These are phyloP conservation scores for Tamandua tetradactyla DNA, from an alignment of 2,797 vertebrate species.

Conservation along the genomic window DNA sequence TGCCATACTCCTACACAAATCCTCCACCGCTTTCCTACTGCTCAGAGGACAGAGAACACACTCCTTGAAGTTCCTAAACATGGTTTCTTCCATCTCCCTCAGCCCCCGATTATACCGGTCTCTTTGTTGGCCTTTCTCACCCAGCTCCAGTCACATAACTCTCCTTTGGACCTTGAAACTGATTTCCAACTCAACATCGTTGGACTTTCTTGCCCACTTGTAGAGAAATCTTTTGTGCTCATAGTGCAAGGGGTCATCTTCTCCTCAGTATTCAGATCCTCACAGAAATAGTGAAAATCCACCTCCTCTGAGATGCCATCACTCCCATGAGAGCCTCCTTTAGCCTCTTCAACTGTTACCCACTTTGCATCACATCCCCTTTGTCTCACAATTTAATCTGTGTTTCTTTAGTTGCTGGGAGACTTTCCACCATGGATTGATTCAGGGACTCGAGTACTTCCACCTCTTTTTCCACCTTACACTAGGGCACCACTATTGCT, in stretches of 20 bases:
- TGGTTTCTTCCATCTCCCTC: rapidly evolving
- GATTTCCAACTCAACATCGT: too few relatives aligned
- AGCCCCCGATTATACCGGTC: rapidly evolving
- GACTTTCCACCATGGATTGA: background rate
- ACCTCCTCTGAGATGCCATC: background rate
- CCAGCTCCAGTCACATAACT: background rate
- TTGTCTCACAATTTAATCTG: rapidly evolving
- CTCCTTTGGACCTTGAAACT: background rate
- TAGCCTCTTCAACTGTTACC: background rate
- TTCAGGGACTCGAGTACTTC: background rate
- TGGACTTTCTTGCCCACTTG: rapidly evolving
- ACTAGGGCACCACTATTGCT: rapidly evolving
- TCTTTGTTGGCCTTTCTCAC: rapidly evolving
- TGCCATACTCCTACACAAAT: background rate
- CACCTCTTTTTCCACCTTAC: background rate
- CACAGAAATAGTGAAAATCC: background rate
- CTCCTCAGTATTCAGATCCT: rapidly evolving
- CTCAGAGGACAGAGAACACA: rapidly evolving
- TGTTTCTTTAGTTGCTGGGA: background rate
- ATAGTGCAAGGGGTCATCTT: too few relatives aligned
- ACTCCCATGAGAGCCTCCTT: too few relatives aligned
- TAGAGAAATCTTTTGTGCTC: background rate
- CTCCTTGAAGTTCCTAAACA: too few relatives aligned
- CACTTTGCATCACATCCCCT: too few relatives aligned
- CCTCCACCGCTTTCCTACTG: rapidly evolving